These are phyloP conservation scores for Euplagia quadripunctaria DNA, from an alignment of 2,888 invertebrate species.

Conservation along the genomic window DNA sequence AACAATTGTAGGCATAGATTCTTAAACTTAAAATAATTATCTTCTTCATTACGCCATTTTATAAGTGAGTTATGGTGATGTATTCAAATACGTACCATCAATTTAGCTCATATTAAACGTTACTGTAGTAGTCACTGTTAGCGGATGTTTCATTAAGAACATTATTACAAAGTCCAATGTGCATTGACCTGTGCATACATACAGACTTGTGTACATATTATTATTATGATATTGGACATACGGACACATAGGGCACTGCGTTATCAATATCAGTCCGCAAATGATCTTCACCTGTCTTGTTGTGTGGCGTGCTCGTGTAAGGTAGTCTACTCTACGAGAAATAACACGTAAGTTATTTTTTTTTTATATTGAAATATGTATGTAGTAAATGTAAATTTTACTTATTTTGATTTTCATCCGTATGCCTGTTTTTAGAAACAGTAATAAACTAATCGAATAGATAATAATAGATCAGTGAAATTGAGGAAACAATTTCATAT, in stretches of 20 bases:
- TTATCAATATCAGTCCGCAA: constrained; percentile 61
- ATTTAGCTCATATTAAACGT: constrained; percentile 8
- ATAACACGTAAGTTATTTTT: constrained; percentile 12
- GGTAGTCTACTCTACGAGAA: constrained; percentile 11
- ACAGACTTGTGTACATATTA: constrained; percentile 27
- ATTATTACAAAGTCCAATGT: constrained; percentile 51
- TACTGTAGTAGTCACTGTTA: not conserved
- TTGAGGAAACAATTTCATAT: not conserved
- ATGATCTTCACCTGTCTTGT: constrained; percentile 52
- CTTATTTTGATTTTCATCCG: too few species aligned
- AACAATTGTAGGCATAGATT: not conserved
- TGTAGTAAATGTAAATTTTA: not conserved
- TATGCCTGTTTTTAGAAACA: too few species aligned
- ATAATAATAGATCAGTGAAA: not conserved
- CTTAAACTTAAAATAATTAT: not conserved
- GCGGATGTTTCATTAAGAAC: constrained; percentile 47
- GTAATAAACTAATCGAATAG: too few species aligned
- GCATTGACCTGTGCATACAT: constrained; percentile 30
- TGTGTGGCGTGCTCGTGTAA: constrained; percentile 25
- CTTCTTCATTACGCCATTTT: not conserved
- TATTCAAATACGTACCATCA: not conserved
- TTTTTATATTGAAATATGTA: not conserved
- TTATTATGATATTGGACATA: constrained; percentile 43
- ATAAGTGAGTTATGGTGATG: not conserved
- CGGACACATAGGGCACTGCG: constrained; percentile 17